Percentiles rank a stretch among this genome's conserved stretches.
These are phyloP conservation scores for Trididemnum clinides DNA, from an alignment of 23 tunicate species.

Conservation along the genomic window DNA sequence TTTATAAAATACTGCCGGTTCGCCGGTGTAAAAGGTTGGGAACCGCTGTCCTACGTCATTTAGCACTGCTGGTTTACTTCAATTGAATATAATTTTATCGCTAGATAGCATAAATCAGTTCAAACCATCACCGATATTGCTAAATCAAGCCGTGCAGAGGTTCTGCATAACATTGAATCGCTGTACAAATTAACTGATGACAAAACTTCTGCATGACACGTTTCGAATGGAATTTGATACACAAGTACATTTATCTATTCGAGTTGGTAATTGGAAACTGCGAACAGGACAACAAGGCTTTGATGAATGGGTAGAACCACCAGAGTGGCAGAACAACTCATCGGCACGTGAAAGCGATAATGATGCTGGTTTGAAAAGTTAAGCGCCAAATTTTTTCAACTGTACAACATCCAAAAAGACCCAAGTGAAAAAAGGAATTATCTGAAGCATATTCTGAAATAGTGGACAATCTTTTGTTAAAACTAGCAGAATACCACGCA, in stretches of 20 bases:
- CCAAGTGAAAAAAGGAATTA: constrained; percentile 70
- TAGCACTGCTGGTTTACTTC: too few species aligned
- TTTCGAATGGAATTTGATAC: constrained; percentile 40
- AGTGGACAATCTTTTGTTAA: constrained; percentile 40
- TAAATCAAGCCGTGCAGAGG: constrained; percentile 11
- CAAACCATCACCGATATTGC: constrained; percentile 19
- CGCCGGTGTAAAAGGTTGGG: too few species aligned
- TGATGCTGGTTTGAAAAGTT: not conserved
- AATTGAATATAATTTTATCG: not conserved
- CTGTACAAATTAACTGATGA: not conserved
- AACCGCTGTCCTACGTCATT: too few species aligned
- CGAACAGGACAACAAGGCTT: constrained; percentile 68
- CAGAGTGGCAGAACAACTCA: not conserved
- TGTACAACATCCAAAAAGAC: constrained; percentile 61
- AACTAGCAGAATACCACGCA: constrained; percentile 53
- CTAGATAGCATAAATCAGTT: constrained; percentile 48
- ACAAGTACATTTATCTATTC: constrained; percentile 29
- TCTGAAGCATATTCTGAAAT: constrained; percentile 56
- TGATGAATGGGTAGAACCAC: constrained; percentile 60
- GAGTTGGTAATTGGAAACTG: constrained; percentile 63
- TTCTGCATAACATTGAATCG: constrained; percentile 47
- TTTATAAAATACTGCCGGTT: too few species aligned
- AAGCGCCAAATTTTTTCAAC: constrained; percentile 23
- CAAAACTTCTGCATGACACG: not conserved
- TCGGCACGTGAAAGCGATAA: not conserved